Evolutionary conservation across 2,797 vertebrate genomes (phyloP).

Genomic region (Hoplostethus mediterraneus): DNA sequence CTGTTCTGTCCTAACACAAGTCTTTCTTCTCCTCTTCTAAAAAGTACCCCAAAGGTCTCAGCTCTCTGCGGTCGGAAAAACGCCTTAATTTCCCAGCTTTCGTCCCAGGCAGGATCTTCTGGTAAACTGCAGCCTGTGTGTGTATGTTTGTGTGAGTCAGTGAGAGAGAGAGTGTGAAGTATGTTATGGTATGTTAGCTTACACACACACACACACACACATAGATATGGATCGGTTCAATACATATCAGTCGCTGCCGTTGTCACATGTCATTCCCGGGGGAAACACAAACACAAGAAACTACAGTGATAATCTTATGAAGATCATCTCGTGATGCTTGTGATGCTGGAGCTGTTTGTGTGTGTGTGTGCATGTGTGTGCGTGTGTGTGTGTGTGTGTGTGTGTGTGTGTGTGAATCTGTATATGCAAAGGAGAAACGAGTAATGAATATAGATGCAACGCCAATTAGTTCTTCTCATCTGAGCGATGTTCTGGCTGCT

Average conservation of each 20-base stretch:
- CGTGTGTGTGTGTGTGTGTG: too few species aligned
- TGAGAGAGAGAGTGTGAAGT: background rate
- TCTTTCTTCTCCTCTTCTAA: too few species aligned
- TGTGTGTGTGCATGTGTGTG: too few species aligned
- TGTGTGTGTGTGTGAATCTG: too few species aligned
- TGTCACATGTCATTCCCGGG: slow-evolving; percentile 35
- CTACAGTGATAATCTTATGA: slow-evolving; percentile 29
- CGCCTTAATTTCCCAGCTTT: background rate
- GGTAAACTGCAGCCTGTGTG: background rate
- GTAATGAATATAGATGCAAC: slow-evolving; percentile 10
- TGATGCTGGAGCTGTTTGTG: too few species aligned
- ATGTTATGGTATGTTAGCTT: too few species aligned
- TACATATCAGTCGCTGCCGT: slow-evolving; percentile 17
- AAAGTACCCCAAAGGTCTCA: too few species aligned
- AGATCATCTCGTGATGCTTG: slow-evolving; percentile 39
- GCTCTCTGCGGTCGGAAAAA: too few species aligned
- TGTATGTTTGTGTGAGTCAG: background rate
- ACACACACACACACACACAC: too few species aligned
- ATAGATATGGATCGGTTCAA: slow-evolving; percentile 1
- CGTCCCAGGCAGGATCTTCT: slow-evolving; percentile 1
- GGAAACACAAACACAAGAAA: slow-evolving; percentile 31
- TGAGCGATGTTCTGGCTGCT: too few species aligned
- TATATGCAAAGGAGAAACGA: too few species aligned
- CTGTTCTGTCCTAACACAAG: too few species aligned
- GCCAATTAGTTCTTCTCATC: background rate